Conservation (phyloP, 2,797 vertebrate genomes). For the Lophura swinhoii region DNA sequence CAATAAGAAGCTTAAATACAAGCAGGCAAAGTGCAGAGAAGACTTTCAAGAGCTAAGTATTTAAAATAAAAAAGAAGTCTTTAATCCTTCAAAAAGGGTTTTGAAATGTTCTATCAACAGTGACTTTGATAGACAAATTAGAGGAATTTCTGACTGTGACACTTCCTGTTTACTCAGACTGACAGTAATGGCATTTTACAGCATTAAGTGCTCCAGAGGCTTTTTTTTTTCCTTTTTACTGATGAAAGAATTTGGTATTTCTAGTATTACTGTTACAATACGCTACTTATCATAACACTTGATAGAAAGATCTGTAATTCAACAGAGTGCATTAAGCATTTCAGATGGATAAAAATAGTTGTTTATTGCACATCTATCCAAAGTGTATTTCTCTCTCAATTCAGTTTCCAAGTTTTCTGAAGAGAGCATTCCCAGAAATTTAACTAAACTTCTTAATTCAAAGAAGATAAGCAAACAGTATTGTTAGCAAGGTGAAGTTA, state of each 20-base stretch:
- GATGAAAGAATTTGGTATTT: background rate
- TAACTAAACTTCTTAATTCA: background rate
- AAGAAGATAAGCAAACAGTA: background rate
- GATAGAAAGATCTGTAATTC: background rate
- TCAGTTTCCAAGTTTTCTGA: background rate
- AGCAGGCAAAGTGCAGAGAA: conserved; percentile 8
- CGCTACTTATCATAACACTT: background rate
- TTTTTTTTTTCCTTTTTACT: background rate
- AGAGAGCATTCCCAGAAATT: background rate
- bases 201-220: background rate
- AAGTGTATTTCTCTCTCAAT: background rate
- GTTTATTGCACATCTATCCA: background rate
- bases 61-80: background rate
- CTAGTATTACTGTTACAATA: background rate
- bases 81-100: conserved; percentile 36
- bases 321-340: background rate
- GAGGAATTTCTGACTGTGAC: background rate
- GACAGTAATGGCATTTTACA: background rate
- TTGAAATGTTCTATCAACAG: conserved; percentile 23
- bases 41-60: conserved; percentile 17
- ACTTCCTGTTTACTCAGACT: conserved; percentile 5
- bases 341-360: background rate
- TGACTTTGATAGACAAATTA: conserved; percentile 41
- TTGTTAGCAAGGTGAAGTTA: background rate
- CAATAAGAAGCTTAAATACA: conserved; percentile 49